A percentile compares a stretch with the other conserved stretches of the same genome.
Conservation (phyloP, 2,797 vertebrate species). For the Danio aesculapii region DNA sequence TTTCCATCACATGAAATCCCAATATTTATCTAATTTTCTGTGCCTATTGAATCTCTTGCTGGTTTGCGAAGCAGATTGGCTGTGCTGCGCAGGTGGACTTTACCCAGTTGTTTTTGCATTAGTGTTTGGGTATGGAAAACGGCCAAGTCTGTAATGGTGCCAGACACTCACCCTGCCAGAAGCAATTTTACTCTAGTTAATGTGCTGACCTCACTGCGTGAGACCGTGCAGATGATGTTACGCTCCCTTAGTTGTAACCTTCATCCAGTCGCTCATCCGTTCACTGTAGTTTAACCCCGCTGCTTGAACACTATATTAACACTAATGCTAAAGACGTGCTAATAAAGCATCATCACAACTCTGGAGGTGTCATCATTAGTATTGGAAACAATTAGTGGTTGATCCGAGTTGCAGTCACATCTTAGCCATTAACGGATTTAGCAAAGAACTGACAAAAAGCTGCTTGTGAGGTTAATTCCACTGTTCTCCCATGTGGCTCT, state of each 20-base stretch:
- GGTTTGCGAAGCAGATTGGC: slow-evolving; percentile 3
- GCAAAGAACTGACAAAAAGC: slow-evolving; percentile 8
- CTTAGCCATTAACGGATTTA: slow-evolving; percentile 18
- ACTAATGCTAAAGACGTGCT: not conserved
- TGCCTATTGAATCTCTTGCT: not conserved
- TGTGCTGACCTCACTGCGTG: slow-evolving; percentile 40
- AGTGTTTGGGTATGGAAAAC: slow-evolving; percentile 9
- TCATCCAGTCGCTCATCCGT: not conserved
- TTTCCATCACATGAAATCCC: not conserved
- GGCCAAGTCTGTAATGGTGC: slow-evolving; percentile 21
- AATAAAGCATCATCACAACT: not conserved
- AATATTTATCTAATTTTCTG: no score
- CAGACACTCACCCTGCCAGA: slow-evolving; percentile 31
- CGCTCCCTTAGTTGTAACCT: not conserved
- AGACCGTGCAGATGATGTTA: slow-evolving; percentile 13
- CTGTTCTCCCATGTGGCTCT: not conserved
- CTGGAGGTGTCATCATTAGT: not conserved
- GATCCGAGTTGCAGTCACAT: not conserved
- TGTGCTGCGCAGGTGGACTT: slow-evolving; percentile 1
- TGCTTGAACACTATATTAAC: not conserved
- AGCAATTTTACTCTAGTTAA: slow-evolving; percentile 36
- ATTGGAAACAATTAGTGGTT: no score
- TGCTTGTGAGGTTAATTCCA: slow-evolving; percentile 18
- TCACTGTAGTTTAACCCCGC: not conserved
- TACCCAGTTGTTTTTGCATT: slow-evolving; percentile 20